Base-by-base conservation (phyloP, 1,140 invertebrate species). In the Dysdera silvatica region DNA sequence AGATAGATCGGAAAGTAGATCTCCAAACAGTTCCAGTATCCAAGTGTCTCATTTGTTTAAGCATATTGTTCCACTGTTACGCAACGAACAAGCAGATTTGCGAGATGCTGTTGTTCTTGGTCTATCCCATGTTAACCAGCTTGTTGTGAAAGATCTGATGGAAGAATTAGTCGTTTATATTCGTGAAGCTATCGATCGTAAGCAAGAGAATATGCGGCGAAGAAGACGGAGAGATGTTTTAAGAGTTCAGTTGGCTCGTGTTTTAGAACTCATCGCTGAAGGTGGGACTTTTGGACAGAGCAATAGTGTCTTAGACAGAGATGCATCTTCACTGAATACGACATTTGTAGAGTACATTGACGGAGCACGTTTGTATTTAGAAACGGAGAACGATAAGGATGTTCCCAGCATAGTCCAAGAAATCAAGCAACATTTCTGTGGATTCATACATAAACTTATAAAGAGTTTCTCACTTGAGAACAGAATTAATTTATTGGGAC, bases 261-360 rank as follows among this genome's bases (percentile, higher is more conserved):
- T 97, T 62, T 81, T 98, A 69, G 88, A 96, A 74, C 81, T 94
- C 29, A 91, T 97, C 66, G 93, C 94, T 23, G 88, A 92, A 71
- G 86, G 91, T 72, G 89, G 88, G 61, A 95, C 91, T 0, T 95
- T 97, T 75, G 88, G 89, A 24, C 85, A 85, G 53, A 94, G 89
- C 74, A 79, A 86, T 4, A 87, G 84, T 67, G 87, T 91, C 3
- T 74, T 96, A 49, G 92, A 96, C 72, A 80, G 84, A 61, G 87
- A 91, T 65, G 85, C 85, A 4, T 86, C 85, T 73, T 85, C 87
- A 0, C 75, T 98, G 26, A 89, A 90, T 76, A 84, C 87, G 10
- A 86, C 87, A 3, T 87, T 98, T 69, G 85, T 95, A 5, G 95
- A 98, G 72, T 97, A 97, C 70, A 87, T 98, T 68, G 95, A 98